phyloP scores from a whole-genome alignment of 2,888 invertebrate genomes.

The Steinernema carpocapsae region DNA sequence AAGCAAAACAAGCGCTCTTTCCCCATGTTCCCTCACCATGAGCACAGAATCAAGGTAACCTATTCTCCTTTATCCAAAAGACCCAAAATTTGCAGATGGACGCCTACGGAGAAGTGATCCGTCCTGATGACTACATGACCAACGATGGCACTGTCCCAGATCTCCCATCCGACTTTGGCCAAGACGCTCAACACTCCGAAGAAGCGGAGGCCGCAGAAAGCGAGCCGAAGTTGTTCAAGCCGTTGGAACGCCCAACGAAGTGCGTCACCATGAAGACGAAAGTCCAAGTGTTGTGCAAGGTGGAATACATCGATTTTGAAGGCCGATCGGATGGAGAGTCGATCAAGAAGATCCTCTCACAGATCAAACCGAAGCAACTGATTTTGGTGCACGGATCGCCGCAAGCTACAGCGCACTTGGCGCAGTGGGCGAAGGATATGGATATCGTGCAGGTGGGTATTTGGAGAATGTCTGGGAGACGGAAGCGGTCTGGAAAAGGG shows the following conservation, averaged over 20 bases:
- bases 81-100: slow-evolving; percentile 77
- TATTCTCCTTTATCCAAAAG: slow-evolving; percentile 6
- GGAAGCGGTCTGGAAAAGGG: too few relatives aligned
- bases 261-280: slow-evolving; percentile 61
- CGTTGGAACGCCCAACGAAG: slow-evolving; percentile 64
- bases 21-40: slow-evolving; percentile 93
- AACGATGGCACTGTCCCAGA: slow-evolving; percentile 60
- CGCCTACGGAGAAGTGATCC: slow-evolving; percentile 93
- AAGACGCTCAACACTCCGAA: background rate
- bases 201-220: slow-evolving; percentile 41
- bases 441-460: slow-evolving; percentile 49
- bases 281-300: slow-evolving; percentile 64
- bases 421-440: slow-evolving; percentile 70
- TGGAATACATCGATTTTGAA: slow-evolving; percentile 90
- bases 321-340: slow-evolving; percentile 78
- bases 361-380: slow-evolving; percentile 80
- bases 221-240: slow-evolving; percentile 29
- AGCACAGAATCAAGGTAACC: slow-evolving; percentile 75
- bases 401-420: slow-evolving; percentile 78
- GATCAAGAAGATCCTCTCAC: slow-evolving; percentile 77
- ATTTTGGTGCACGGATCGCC: slow-evolving; percentile 80
- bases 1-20: slow-evolving; percentile 87
- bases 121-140: slow-evolving; percentile 87
- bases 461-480: too few relatives aligned
- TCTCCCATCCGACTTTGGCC: background rate